phyloP scores from a whole-genome alignment of 2,888 invertebrate genomes.

The Nebria brevicollis region DNA sequence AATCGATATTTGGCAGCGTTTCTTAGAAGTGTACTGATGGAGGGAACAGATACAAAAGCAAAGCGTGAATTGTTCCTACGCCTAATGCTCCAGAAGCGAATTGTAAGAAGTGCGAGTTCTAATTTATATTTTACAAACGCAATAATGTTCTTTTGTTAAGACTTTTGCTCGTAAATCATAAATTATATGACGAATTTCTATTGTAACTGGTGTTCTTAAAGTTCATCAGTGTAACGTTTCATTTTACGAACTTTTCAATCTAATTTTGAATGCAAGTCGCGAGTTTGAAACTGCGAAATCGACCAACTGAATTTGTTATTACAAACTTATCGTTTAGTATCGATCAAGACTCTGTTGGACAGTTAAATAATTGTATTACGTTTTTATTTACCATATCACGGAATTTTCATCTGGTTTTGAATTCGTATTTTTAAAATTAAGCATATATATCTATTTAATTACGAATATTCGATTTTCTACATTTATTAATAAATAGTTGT shows the following conservation, averaged over 20 bases:
- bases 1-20: no score
- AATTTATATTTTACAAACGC: not conserved
- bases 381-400: no score
- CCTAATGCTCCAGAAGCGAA: not conserved
- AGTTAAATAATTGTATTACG: not conserved
- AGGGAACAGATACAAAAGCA: not conserved
- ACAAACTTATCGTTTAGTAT: not conserved
- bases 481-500: not conserved
- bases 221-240: not conserved
- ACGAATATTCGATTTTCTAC: not conserved
- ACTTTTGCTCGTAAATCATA: not conserved
- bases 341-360: not conserved
- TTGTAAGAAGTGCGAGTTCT: not conserved
- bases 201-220: not conserved
- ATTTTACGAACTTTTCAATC: not conserved
- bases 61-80: not conserved
- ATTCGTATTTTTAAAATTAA: no score
- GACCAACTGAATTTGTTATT: not conserved
- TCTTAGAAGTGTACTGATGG: not conserved
- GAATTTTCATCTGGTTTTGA: no score
- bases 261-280: not conserved
- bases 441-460: no score
- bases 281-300: not conserved
- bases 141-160: not conserved
- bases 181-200: constrained; percentile 1